Conservation (phyloP, 2,888 invertebrate genomes). For the Noctua comes region DNA sequence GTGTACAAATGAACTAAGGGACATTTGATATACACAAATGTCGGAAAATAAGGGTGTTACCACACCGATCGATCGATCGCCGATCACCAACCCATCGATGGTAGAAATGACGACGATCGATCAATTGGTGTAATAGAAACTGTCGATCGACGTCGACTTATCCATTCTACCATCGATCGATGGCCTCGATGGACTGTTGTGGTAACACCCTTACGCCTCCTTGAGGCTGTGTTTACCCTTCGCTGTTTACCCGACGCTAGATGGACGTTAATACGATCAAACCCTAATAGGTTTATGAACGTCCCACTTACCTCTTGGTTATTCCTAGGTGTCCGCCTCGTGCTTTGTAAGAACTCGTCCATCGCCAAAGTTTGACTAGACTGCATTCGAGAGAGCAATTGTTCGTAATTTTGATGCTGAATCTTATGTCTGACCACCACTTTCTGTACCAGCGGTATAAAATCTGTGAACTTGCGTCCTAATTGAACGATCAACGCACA, state of each 20-base stretch:
- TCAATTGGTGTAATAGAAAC: no score
- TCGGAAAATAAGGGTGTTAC: background rate
- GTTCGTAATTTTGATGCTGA: slow-evolving; percentile 94
- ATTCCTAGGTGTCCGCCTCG: slow-evolving; percentile 91
- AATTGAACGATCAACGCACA: slow-evolving; percentile 96
- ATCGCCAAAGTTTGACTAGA: slow-evolving; percentile 89
- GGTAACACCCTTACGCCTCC: no score
- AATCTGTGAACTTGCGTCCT: slow-evolving; percentile 97
- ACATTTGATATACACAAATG: background rate
- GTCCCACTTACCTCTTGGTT: slow-evolving; percentile 91
- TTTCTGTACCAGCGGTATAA: slow-evolving; percentile 97
- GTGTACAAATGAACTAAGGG: background rate
- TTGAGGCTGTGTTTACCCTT: background rate
- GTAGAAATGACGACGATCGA: no score
- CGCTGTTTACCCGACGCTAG: background rate
- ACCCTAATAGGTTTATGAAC: background rate
- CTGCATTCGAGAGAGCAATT: slow-evolving; percentile 92
- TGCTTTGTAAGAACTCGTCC: slow-evolving; percentile 92
- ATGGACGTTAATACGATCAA: background rate
- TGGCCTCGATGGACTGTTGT: no score
- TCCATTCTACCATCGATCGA: no score
- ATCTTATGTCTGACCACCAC: slow-evolving; percentile 95
- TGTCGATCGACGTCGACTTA: no score
- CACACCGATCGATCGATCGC: no score
- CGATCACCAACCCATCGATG: no score